Conservation (phyloP, 2,888 invertebrate genomes). For the Sturmia bella region DNA sequence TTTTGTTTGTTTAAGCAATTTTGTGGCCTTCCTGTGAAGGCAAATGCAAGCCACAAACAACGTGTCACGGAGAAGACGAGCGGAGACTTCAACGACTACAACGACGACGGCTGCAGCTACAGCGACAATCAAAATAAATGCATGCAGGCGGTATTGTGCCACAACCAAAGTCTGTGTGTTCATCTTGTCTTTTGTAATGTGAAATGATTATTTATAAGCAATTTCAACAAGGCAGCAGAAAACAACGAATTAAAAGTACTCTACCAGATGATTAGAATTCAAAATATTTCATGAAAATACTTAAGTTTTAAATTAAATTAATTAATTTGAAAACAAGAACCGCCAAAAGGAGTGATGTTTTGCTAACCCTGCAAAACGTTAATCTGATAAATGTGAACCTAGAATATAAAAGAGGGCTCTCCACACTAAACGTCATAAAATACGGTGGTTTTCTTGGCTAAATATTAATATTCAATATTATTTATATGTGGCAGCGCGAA, state of each 20-base stretch:
- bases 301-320: too few relatives aligned
- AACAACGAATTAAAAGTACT: constrained; percentile 8
- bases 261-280: background rate
- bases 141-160: constrained; percentile 42
- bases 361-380: too few relatives aligned
- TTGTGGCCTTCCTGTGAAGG: constrained; percentile 55
- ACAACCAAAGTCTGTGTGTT: constrained; percentile 29
- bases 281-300: too few relatives aligned
- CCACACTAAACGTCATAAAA: too few relatives aligned
- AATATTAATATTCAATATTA: too few relatives aligned
- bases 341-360: too few relatives aligned
- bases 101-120: constrained; percentile 30
- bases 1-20: constrained; percentile 71
- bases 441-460: too few relatives aligned
- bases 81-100: too few relatives aligned
- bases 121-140: constrained; percentile 22
- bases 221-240: constrained; percentile 12
- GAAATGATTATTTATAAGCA: constrained; percentile 51
- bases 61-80: constrained; percentile 1
- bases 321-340: too few relatives aligned
- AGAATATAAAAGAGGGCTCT: too few relatives aligned
- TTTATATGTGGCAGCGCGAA: too few relatives aligned
- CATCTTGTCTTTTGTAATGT: constrained; percentile 13
- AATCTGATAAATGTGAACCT: too few relatives aligned
- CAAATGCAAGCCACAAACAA: background rate